These are phyloP conservation scores for Ctena decussata DNA, from an alignment of 2,888 invertebrate species.

Conservation along the genomic window DNA sequence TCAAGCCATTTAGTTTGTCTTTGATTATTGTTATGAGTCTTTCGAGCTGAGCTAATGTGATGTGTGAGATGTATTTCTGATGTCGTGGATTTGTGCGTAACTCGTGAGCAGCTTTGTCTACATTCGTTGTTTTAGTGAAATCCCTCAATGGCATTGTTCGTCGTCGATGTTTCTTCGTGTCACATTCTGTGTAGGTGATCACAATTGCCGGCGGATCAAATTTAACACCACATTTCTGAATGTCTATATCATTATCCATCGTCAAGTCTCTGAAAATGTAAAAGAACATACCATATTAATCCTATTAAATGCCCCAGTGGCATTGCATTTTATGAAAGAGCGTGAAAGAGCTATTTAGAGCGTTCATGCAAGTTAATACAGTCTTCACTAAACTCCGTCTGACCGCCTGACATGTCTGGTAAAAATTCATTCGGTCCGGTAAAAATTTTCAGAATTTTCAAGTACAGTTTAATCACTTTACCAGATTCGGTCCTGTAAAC, in stretches of 20 bases:
- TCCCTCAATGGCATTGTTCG: conserved; percentile 88
- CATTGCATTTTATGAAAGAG: too few species aligned
- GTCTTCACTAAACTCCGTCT: too few species aligned
- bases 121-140: conserved; percentile 86
- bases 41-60: conserved; percentile 86
- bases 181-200: conserved; percentile 82
- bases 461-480: too few species aligned
- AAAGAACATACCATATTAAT: conserved; percentile 9
- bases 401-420: too few species aligned
- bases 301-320: too few species aligned
- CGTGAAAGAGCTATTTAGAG: too few species aligned
- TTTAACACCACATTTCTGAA: conserved; percentile 85
- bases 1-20: conserved; percentile 87
- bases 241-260: conserved; percentile 65
- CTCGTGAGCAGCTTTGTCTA: conserved; percentile 84
- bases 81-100: conserved; percentile 85
- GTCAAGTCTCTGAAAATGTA: conserved; percentile 39
- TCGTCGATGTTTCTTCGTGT: conserved; percentile 82
- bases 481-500: too few species aligned
- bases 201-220: conserved; percentile 86
- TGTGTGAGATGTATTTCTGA: conserved; percentile 83
- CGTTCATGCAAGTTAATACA: too few species aligned
- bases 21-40: conserved; percentile 87
- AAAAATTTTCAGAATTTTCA: too few species aligned
- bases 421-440: too few species aligned